These are phyloP conservation scores for Forpus xanthops DNA, from an alignment of 2,797 vertebrate species.

Conservation along the genomic window DNA sequence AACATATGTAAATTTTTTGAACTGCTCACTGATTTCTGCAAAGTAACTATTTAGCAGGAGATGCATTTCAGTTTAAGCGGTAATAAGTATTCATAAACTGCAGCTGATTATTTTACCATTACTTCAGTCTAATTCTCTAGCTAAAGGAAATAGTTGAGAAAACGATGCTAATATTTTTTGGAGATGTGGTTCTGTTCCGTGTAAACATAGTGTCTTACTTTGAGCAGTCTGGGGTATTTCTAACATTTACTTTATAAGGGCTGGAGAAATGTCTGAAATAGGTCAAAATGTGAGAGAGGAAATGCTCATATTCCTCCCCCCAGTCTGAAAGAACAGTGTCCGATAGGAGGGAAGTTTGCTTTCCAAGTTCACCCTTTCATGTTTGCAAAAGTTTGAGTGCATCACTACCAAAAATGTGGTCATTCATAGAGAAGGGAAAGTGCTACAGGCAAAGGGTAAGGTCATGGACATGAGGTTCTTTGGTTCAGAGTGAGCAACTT, in stretches of 20 bases:
- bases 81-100: neutral
- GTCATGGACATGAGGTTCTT: neutral
- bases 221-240: neutral
- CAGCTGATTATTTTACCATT: neutral
- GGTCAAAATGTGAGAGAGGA: neutral
- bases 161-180: neutral
- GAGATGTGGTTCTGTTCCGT: neutral
- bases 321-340: neutral
- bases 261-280: neutral
- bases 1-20: neutral
- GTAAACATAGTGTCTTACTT: neutral
- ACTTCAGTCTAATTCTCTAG: neutral
- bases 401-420: neutral
- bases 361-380: neutral
- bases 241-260: neutral
- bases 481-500: neutral
- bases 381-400: neutral
- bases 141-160: neutral
- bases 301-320: neutral
- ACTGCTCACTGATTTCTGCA: neutral
- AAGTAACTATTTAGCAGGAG: neutral
- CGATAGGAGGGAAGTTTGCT: neutral
- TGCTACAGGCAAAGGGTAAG: neutral
- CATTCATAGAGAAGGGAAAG: neutral
- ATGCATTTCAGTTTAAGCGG: neutral